Evolutionary conservation across 2,113 vertebrate species (phyloP).

Genomic region (Zeus faber): DNA sequence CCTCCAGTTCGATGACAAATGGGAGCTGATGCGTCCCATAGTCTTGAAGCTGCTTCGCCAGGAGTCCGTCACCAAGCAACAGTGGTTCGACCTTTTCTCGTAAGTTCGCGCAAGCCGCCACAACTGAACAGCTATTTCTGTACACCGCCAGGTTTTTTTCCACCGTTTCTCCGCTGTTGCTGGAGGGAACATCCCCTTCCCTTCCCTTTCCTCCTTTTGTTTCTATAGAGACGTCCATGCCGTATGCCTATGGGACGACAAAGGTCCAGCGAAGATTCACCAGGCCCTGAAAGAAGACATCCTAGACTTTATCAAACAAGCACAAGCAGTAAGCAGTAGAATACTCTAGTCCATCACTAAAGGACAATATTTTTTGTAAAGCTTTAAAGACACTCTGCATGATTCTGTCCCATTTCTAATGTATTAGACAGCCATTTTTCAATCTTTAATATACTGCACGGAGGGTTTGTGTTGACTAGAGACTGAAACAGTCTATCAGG

Average conservation of each 20-base stretch:
- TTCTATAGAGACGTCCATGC: slow-evolving; percentile 92
- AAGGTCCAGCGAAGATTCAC: slow-evolving; percentile 98
- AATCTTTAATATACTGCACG: too few species aligned
- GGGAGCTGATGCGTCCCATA: slow-evolving; percentile 98
- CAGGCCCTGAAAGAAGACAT: slow-evolving; percentile 99
- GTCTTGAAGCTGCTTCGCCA: slow-evolving; percentile 97
- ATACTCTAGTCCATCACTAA: too few species aligned
- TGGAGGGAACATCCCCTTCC: background rate
- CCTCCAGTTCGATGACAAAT: slow-evolving; percentile 99
- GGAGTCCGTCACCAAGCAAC: slow-evolving; percentile 97
- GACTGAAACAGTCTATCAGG: too few species aligned
- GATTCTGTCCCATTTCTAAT: too few species aligned
- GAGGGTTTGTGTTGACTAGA: too few species aligned
- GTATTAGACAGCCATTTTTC: too few species aligned
- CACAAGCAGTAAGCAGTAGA: slow-evolving; percentile 97
- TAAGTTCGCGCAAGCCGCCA: slow-evolving; percentile 67
- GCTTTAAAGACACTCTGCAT: too few species aligned
- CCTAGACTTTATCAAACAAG: slow-evolving; percentile 99
- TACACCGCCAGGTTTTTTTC: background rate
- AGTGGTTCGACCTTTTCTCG: slow-evolving; percentile 99
- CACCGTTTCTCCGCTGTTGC: background rate
- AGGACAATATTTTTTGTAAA: too few species aligned
- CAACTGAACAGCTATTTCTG: rapidly evolving
- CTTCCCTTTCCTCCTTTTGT: background rate
- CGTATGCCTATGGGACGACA: slow-evolving; percentile 98